Conservation (phyloP, 1,140 invertebrate genomes). For the Thaumatotibia leucotreta region DNA sequence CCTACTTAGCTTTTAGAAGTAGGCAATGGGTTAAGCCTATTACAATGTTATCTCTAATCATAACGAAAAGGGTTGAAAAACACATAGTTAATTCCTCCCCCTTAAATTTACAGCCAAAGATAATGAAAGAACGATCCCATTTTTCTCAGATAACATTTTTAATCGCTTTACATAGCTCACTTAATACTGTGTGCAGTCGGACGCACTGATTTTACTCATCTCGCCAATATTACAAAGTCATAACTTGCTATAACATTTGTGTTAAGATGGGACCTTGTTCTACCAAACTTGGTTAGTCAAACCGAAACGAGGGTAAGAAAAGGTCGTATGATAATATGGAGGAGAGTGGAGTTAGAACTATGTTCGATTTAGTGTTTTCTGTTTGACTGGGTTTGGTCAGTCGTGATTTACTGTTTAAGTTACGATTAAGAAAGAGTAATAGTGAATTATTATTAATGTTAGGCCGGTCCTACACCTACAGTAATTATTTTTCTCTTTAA, state of each 20-base stretch:
- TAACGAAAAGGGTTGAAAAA: not conserved
- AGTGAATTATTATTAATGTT: too few relatives aligned
- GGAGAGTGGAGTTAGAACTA: not conserved
- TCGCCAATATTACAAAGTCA: not conserved
- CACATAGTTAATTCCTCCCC: not conserved
- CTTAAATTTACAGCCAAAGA: constrained; percentile 22
- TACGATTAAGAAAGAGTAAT: not conserved
- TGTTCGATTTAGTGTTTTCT: not conserved
- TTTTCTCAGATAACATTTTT: constrained; percentile 48
- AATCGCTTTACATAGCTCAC: constrained; percentile 34
- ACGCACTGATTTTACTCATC: not conserved
- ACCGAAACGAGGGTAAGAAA: not conserved
- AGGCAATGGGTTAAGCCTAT: not conserved
- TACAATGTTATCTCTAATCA: not conserved
- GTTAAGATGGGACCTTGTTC: not conserved
- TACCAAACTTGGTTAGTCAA: not conserved
- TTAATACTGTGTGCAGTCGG: constrained; percentile 7
- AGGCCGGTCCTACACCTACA: too few relatives aligned
- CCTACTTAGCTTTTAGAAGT: not conserved
- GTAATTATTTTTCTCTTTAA: too few relatives aligned
- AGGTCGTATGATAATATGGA: not conserved
- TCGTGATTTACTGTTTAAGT: not conserved
- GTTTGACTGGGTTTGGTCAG: not conserved
- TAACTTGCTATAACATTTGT: not conserved
- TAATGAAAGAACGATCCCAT: constrained; percentile 31